These are phyloP conservation scores for Drosophila sp. DNA, from an alignment of 1,140 invertebrate genomes.

Conservation along the genomic window DNA sequence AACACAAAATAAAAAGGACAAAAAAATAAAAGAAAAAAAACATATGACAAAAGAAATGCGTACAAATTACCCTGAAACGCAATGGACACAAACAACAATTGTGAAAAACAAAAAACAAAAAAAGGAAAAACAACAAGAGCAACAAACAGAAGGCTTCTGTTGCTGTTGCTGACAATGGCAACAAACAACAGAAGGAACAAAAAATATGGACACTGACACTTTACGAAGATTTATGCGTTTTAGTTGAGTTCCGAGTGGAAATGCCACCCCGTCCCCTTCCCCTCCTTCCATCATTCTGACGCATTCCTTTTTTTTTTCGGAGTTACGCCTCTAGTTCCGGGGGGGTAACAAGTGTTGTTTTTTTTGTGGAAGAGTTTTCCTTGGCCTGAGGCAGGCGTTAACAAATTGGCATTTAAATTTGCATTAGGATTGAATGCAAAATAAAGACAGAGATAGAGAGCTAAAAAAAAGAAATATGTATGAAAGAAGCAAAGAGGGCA, in stretches of 20 bases:
- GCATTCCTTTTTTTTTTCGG: constrained; percentile 27
- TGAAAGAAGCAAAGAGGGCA: not conserved
- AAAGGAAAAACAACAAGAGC: constrained; percentile 9
- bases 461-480: not conserved
- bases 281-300: constrained; percentile 9
- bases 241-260: constrained; percentile 60
- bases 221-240: constrained; percentile 81
- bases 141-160: constrained; percentile 23
- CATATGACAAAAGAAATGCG: constrained; percentile 70
- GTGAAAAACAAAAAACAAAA: constrained; percentile 43
- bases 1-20: constrained; percentile 39
- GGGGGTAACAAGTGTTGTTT: constrained; percentile 45
- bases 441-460: not conserved
- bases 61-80: constrained; percentile 71
- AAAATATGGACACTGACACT: constrained; percentile 80
- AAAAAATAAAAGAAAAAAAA: constrained; percentile 35
- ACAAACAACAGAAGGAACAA: constrained; percentile 38
- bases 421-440: constrained; percentile 44
- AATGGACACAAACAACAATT: constrained; percentile 57
- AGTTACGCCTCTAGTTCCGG: constrained; percentile 33
- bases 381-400: constrained; percentile 40
- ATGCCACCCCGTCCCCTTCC: not conserved
- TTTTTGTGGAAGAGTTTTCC: constrained; percentile 35
- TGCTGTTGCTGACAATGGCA: constrained; percentile 55
- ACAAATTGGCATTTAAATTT: constrained; percentile 66